Base-by-base conservation (phyloP, 2,888 invertebrate genomes). In the Eristalis pertinax region DNA sequence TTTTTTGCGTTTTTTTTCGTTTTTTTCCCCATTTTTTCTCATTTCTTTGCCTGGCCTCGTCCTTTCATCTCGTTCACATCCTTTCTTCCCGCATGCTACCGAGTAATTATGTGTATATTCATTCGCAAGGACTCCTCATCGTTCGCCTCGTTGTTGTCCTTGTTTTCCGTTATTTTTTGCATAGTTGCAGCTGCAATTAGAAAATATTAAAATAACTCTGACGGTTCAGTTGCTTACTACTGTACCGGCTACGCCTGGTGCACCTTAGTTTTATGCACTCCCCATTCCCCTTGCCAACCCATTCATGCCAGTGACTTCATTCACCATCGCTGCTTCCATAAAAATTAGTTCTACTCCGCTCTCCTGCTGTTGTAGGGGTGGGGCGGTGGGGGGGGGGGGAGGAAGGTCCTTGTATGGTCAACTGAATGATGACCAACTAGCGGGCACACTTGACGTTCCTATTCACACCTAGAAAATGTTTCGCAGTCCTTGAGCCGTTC, bases 121-220 rank as follows among this genome's bases (percentile, higher is more conserved):
- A 72, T 75, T 80, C 62, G 62, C 64, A 43, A 60, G 72, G 32
- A 72, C 68, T 73, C 68, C 58, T 43, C 19, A 2, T 56, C 50
- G 26, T 70, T 73, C 65, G 60, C 19, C 50, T 8, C 19, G 50
- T 2, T 50, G 50, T 8, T 50, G 19, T 26, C 22, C 10, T 24
- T 60, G 19, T 60, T 60, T 2, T 60, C n/a, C n/a, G 26, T 26
- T 68, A 32, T 1, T 32, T 32, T 10, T 5, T 2, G 32, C 15
- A 82, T 78, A 65, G 74, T 70, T 86, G 74, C 77, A 74, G 74
- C 60, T 86, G 85, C 82, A 86, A 86, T 82, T 78, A 86, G 65
- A 69, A 86, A 68, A 74, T 86, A 86, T 82, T 82, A 86, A 82
- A 77, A 76, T 73, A 74, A 50, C 50, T 43, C 56, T 26, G 73